Percentiles rank a stretch among this genome's conserved stretches.
phyloP scores from a whole-genome alignment of 2,797 vertebrate species.

The Tarsius wallacei region DNA sequence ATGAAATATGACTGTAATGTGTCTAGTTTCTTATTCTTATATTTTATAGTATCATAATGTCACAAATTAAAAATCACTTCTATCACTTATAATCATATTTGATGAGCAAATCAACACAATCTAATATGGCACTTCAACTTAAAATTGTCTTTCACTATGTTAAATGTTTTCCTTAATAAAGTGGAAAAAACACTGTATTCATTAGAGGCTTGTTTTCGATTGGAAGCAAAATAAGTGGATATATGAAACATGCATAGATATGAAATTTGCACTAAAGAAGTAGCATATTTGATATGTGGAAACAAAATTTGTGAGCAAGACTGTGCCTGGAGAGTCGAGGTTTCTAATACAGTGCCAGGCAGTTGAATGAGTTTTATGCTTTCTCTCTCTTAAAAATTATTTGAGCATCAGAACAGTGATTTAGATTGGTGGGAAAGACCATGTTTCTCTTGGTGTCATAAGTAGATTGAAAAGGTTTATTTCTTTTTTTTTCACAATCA shows the following conservation, averaged over 20 bases:
- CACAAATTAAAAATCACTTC: slow-evolving; percentile 60
- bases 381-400: background rate
- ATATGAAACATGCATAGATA: slow-evolving; percentile 52
- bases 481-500: background rate
- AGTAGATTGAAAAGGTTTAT: background rate
- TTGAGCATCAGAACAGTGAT: background rate
- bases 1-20: slow-evolving; percentile 55
- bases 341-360: background rate
- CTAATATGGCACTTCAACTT: slow-evolving; percentile 49
- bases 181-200: slow-evolving; percentile 66
- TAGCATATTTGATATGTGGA: slow-evolving; percentile 32
- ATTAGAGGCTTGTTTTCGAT: slow-evolving; percentile 54
- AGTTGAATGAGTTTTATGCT: background rate
- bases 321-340: background rate
- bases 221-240: background rate
- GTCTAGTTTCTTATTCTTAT: slow-evolving; percentile 68
- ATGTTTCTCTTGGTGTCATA: background rate
- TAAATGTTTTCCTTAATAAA: slow-evolving; percentile 71
- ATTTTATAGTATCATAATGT: slow-evolving; percentile 50
- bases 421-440: background rate
- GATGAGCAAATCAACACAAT: slow-evolving; percentile 61
- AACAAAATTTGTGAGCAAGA: slow-evolving; percentile 51
- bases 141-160: slow-evolving; percentile 59
- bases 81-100: slow-evolving; percentile 66
- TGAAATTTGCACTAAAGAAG: slow-evolving; percentile 58